These are phyloP conservation scores for Adelphocoris suturalis DNA, from an alignment of 2,888 invertebrate species.

Conservation along the genomic window DNA sequence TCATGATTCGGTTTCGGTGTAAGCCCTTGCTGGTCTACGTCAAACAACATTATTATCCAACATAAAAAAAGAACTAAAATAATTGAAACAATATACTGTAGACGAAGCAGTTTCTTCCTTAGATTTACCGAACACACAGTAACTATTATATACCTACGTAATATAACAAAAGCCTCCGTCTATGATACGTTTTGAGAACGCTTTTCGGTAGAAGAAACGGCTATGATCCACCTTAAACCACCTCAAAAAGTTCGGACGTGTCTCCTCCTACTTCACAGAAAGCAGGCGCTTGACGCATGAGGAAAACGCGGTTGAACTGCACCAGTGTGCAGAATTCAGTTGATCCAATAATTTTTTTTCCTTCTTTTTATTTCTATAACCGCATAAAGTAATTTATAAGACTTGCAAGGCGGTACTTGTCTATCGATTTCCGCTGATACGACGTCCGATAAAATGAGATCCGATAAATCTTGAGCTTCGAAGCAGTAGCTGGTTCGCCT, in stretches of 20 bases:
- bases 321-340: background rate
- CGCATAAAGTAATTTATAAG: constrained; percentile 8
- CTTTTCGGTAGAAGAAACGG: no score
- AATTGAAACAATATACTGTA: no score
- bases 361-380: background rate
- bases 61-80: no score
- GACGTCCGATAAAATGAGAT: background rate
- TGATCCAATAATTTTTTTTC: background rate
- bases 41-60: no score
- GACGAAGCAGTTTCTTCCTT: no score
- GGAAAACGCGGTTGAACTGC: background rate
- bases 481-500: constrained; percentile 39
- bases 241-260: background rate
- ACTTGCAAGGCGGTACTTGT: background rate
- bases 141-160: no score
- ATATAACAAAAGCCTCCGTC: no score
- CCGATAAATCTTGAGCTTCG: constrained; percentile 31
- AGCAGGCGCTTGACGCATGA: background rate
- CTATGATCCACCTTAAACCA: background rate
- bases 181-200: no score
- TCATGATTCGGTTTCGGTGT: no score
- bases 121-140: no score
- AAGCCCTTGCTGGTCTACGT: no score
- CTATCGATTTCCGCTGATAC: background rate
- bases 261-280: background rate